Evolutionary conservation across 2,888 invertebrate species (phyloP).

Genomic region (Rhamphomyia laevipes): DNA sequence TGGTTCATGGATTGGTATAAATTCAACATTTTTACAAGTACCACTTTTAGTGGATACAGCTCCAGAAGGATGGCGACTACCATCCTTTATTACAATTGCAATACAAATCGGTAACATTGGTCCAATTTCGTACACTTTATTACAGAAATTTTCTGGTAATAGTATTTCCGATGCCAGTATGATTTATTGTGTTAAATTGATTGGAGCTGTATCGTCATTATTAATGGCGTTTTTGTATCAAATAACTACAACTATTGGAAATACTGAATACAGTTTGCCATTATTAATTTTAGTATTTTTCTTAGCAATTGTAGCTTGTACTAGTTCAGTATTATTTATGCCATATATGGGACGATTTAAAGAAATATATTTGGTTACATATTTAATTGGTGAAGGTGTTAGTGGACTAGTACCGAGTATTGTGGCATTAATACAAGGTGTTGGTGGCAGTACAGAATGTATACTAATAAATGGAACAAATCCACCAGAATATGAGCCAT

Average conservation of each 20-base stretch:
- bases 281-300: slow-evolving; percentile 50
- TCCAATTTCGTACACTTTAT: slow-evolving; percentile 48
- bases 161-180: slow-evolving; percentile 34
- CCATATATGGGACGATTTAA: slow-evolving; percentile 59
- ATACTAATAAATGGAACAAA: slow-evolving; percentile 18
- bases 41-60: slow-evolving; percentile 60
- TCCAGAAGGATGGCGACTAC: slow-evolving; percentile 70
- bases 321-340: slow-evolving; percentile 65
- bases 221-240: slow-evolving; percentile 43
- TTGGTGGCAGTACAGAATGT: slow-evolving; percentile 46
- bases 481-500: slow-evolving; percentile 22
- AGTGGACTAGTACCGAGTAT: slow-evolving; percentile 62
- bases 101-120: slow-evolving; percentile 67
- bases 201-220: slow-evolving; percentile 40
- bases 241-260: slow-evolving; percentile 39
- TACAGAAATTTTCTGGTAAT: slow-evolving; percentile 32
- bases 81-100: slow-evolving; percentile 62
- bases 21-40: slow-evolving; percentile 70
- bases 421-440: slow-evolving; percentile 58
- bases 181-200: slow-evolving; percentile 39
- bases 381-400: slow-evolving; percentile 62
- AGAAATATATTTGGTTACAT: slow-evolving; percentile 56
- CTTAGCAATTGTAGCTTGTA: slow-evolving; percentile 50
- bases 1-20: slow-evolving; percentile 70
- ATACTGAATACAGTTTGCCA: slow-evolving; percentile 39